Conservation (phyloP, 2,113 vertebrate genomes). For the Zonotrichia leucophrys region DNA sequence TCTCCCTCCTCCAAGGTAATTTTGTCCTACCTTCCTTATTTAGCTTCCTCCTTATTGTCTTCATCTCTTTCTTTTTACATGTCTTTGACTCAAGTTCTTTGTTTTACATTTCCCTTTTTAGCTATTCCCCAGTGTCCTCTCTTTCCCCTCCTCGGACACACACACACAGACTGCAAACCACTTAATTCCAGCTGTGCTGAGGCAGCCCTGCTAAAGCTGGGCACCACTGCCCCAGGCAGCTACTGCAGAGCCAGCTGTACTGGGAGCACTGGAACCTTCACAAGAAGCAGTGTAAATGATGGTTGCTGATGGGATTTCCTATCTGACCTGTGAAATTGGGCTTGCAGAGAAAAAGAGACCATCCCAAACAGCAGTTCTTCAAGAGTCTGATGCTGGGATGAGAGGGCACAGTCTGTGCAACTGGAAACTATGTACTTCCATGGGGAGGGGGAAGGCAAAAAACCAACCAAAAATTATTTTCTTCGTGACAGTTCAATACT, state of each 20-base stretch:
- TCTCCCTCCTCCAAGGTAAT: background rate
- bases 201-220: background rate
- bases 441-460: background rate
- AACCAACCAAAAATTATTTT: background rate
- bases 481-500: slow-evolving; percentile 4
- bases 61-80: background rate
- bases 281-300: background rate
- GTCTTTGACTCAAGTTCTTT: slow-evolving; percentile 10
- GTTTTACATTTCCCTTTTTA: slow-evolving; percentile 29
- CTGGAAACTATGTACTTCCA: background rate
- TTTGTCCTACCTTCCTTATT: slow-evolving; percentile 7
- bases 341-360: background rate
- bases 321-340: background rate
- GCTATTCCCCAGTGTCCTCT: background rate
- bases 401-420: background rate
- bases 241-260: background rate
- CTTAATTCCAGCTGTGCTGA: background rate
- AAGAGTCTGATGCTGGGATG: background rate
- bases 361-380: background rate
- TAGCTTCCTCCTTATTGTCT: slow-evolving; percentile 14
- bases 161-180: background rate
- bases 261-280: background rate
- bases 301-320: background rate
- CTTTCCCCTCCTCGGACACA: background rate
- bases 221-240: background rate